Evolutionary conservation across 2,113 vertebrate species (phyloP).

Genomic region (Eulacestoma nigropectus): DNA sequence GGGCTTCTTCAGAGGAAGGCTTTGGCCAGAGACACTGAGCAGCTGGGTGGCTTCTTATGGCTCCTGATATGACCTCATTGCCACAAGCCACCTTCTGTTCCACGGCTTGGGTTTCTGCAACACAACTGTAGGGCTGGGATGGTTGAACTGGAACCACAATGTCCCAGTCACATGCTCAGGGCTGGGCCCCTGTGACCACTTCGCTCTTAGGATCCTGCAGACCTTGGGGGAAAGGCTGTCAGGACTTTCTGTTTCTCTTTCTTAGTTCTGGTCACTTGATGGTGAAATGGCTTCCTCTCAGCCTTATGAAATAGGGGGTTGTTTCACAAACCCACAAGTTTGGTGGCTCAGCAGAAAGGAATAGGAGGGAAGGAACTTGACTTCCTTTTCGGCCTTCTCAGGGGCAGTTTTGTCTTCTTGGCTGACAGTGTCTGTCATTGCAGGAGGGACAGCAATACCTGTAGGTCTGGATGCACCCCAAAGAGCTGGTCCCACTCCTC

Average conservation of each 20-base stretch:
- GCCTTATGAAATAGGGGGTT: background rate
- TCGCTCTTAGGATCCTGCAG: background rate
- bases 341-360: background rate
- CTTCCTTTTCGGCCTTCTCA: background rate
- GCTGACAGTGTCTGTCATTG: background rate
- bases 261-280: background rate
- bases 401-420: background rate
- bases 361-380: background rate
- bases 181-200: fast-evolving
- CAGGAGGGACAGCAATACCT: background rate
- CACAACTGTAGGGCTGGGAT: background rate
- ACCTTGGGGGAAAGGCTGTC: background rate
- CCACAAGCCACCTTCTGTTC: background rate
- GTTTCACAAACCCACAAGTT: background rate
- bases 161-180: background rate
- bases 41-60: background rate
- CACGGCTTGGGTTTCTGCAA: background rate
- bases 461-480: background rate
- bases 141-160: background rate
- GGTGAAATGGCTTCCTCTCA: background rate
- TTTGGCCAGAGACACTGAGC: background rate
- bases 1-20: background rate
- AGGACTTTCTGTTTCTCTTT: background rate
- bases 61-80: fast-evolving
- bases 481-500: background rate